Conservation (phyloP, 2,888 invertebrate genomes). For the Scaeva pyrastri region DNA sequence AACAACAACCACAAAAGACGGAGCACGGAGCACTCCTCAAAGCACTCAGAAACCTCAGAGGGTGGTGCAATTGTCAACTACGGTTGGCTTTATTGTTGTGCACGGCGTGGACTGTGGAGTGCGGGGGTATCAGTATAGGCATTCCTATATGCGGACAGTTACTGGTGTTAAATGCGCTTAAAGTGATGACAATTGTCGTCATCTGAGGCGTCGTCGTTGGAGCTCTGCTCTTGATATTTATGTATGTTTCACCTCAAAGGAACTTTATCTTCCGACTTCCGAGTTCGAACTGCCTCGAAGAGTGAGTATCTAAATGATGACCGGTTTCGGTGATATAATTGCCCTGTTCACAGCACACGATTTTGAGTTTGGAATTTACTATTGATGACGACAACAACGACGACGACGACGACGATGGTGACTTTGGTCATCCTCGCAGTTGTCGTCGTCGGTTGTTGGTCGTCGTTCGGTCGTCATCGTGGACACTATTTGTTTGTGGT, state of each 20-base stretch:
- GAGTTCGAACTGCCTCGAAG: background rate
- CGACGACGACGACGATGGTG: conserved; percentile 7
- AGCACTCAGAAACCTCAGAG: conserved; percentile 20
- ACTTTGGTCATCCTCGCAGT: conserved; percentile 24
- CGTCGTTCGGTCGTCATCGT: too few species aligned
- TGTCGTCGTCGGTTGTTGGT: too few species aligned
- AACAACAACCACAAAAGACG: conserved; percentile 71
- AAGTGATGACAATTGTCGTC: conserved; percentile 71
- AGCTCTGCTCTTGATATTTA: background rate
- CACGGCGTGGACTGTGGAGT: conserved; percentile 29
- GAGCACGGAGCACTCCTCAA: conserved; percentile 27
- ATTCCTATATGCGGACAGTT: conserved; percentile 60
- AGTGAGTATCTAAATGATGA: conserved; percentile 24
- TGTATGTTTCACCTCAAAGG: conserved; percentile 49
- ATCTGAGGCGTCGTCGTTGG: conserved; percentile 25
- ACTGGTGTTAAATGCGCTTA: conserved; percentile 74
- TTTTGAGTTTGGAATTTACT: conserved; percentile 53
- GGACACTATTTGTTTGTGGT: conserved; percentile 22
- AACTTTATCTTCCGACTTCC: conserved; percentile 46
- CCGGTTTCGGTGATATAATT: conserved; percentile 45
- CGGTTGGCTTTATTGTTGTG: conserved; percentile 1
- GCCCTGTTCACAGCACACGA: conserved; percentile 64
- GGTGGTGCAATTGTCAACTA: conserved; percentile 21
- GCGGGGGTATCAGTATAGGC: conserved; percentile 44
- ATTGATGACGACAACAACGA: conserved; percentile 4